Evolutionary conservation across 2,797 vertebrate species (phyloP), one percentile per base, ranked within the genome.

Genomic region (Lepilemur septentrionalis): DNA sequence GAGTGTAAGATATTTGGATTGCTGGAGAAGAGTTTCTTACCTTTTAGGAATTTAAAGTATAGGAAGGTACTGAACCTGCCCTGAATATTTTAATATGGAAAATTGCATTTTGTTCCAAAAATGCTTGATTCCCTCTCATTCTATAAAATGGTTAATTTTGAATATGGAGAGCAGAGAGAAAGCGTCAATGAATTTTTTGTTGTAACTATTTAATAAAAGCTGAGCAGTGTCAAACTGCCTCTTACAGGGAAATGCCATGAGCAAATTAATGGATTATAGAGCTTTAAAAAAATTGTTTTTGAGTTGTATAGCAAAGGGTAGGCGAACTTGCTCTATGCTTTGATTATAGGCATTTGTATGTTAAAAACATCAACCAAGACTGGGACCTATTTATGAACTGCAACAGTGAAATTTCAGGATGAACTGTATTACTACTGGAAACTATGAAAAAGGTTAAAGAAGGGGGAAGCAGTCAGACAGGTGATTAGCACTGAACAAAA

Each of bases 121-220:
- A 48, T 86, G n/a, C 63, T 93, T 73, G 35, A 59, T 85, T 94
- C 38, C 28, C 78, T 86, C 32, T 83, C 81, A 81, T 18, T 94
- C 35, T 91, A 43, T 25, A 61, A 57, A 89, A 82, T 67, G 30
- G 61, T 72, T 89, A 35, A n/a, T 87, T 94, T 90, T 96, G 46
- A 93, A 81, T 67, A 69, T 89, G 57, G 84, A 89, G 35, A 96
- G 41, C 50, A 97, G 25, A 70, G 35, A 96, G 73, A 95, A 95
- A 91, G 32, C 32, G 50, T 91, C 22, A 83, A 80, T 81, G 52
- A 82, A 80, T 69, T 94, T 69, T 57, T 95, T 91, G n/a, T 67
- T 81, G n/a, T 69, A 84, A 61, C 79, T 78, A 59, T 28, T 59
- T 59, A 59, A 59, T 59, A 75, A 96, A 82, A 82, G 23, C 78